Evolutionary conservation across 2,888 invertebrate genomes (phyloP), one percentile per base, ranked within the genome.

Genomic region (Nasonia oneida): DNA sequence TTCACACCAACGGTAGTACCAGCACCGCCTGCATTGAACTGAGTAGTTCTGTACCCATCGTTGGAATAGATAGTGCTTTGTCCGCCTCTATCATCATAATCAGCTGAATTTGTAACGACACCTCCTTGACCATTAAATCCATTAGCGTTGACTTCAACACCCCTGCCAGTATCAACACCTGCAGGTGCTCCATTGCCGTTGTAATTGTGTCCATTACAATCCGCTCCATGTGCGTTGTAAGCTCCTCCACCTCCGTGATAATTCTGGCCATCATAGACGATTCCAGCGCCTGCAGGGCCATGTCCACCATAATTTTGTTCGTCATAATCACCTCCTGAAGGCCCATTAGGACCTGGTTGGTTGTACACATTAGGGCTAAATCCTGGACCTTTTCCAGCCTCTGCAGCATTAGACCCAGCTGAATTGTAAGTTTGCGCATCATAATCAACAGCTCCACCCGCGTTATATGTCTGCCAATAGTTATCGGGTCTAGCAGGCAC

Each of bases 1-100:
- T 76, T 87, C 18, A 64, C n/a, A 71, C 64, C 80, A 37, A 29
- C 37, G 37, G 81, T 87, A 33, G 80, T 85, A 33, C 73, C 77
- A 78, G 86, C 50, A 74, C 83, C 78, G n/a, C 80, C 85, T 18
- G 70, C 42, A 80, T 83, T 74, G 12, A 82, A 79, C 23, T 79
- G 85, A 0, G 87, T 85, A 39, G 83, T 81, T 33, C 53, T 71
- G 8, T 12, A 10, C 10, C 67, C 82, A 3, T 47, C 53, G 4
- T 37, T 70, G 10, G 57, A 18, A 18, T 74, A 71, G 2, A 70
- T 33, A n/a, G 18, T 80, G 18, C 75, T 70, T 39, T 86, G 83
- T 33, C 73, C 74, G 42, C 77, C 67, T 39, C 86, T 64, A 53
- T 86, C 86, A 50, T 87, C 88, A 47, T 87, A 84, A 29, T 85